Conservation (phyloP, 2,888 invertebrate genomes). For the Apodemia duryi region DNA sequence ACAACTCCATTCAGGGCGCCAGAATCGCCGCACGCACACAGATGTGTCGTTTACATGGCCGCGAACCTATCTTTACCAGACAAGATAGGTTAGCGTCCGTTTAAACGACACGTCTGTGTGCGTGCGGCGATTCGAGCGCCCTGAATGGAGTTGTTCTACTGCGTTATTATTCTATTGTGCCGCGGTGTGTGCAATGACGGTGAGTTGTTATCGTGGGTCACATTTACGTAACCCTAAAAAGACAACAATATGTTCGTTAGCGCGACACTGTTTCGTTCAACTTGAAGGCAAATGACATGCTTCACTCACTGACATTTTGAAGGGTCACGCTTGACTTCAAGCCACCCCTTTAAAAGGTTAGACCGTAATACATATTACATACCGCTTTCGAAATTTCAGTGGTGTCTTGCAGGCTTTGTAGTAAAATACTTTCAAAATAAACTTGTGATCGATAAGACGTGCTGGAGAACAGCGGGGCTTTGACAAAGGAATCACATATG, state of each 20-base stretch:
- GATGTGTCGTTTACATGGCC: too few species aligned
- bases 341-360: slow-evolving; percentile 29
- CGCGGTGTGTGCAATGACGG: background rate
- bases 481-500: too few species aligned
- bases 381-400: background rate
- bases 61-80: too few species aligned
- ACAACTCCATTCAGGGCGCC: too few species aligned
- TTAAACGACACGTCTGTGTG: too few species aligned
- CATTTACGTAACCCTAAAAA: background rate
- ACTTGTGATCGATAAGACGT: background rate
- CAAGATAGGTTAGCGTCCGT: too few species aligned
- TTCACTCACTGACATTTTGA: slow-evolving; percentile 27
- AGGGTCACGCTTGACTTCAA: slow-evolving; percentile 26
- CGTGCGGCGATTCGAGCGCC: too few species aligned
- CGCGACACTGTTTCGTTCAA: slow-evolving; percentile 4
- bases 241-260: slow-evolving; percentile 11
- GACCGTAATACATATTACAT: slow-evolving; percentile 20
- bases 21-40: too few species aligned
- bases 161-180: too few species aligned
- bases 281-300: slow-evolving; percentile 18
- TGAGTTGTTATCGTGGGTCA: background rate
- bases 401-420: background rate
- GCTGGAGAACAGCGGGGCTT: too few species aligned
- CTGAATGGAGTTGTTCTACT: too few species aligned
- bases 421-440: background rate